Evolutionary conservation across 53 echinoderm and acorn worm species (phyloP).

Genomic region (Pentamera pediparva): DNA sequence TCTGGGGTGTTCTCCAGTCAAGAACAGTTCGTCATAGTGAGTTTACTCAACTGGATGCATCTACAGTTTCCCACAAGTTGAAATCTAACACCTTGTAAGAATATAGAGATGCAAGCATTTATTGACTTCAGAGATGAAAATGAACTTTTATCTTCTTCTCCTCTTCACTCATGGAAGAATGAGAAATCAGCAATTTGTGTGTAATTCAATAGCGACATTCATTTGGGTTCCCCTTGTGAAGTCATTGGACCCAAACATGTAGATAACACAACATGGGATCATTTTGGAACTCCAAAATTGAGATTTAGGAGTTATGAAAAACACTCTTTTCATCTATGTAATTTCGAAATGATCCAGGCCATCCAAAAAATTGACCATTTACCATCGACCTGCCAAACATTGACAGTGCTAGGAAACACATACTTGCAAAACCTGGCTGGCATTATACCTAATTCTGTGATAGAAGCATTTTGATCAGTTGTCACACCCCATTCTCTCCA

Average conservation of each 20-base stretch:
- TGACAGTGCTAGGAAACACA: not conserved
- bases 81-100: no score
- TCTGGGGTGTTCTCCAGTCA: not conserved
- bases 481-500: not conserved
- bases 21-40: constrained; percentile 3
- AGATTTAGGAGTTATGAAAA: no score
- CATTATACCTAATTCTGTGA: not conserved
- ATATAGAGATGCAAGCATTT: not conserved
- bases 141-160: not conserved
- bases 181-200: not conserved
- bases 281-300: no score
- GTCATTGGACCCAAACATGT: no score
- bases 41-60: not conserved
- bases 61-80: not conserved
- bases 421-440: not conserved
- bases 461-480: not conserved
- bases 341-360: no score
- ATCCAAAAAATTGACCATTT: no score
- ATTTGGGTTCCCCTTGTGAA: no score
- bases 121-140: not conserved
- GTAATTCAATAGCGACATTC: not conserved
- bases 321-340: no score
- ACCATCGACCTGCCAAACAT: not conserved
- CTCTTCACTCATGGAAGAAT: not conserved
- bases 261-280: no score